phyloP scores from a whole-genome alignment of 2,888 invertebrate genomes.

The Heliconius ethilla region DNA sequence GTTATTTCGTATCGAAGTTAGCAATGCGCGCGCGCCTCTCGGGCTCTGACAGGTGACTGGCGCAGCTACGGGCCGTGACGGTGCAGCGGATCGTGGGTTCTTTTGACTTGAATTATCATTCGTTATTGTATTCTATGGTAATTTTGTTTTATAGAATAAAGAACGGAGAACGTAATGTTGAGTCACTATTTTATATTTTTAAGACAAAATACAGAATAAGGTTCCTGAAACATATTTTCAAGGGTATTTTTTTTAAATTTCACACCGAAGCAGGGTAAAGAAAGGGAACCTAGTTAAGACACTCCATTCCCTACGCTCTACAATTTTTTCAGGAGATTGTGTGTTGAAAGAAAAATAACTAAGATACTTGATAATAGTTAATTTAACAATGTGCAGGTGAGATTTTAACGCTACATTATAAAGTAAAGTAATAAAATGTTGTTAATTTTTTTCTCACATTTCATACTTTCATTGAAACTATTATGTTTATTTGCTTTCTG shows the following conservation, averaged over 20 bases:
- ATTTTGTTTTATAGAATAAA: conserved; percentile 17
- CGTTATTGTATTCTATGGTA: conserved; percentile 38
- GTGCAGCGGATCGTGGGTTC: conserved; percentile 64
- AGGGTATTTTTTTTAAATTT: no score
- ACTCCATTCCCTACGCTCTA: no score
- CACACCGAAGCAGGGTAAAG: no score
- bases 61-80: conserved; percentile 61
- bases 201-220: no score
- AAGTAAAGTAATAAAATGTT: background rate
- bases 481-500: background rate
- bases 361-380: background rate
- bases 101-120: conserved; percentile 43
- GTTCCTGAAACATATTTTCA: background rate
- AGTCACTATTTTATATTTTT: background rate
- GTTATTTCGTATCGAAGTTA: conserved; percentile 58
- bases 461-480: background rate
- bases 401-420: background rate
- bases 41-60: conserved; percentile 78
- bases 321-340: no score
- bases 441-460: background rate
- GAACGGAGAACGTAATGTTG: background rate
- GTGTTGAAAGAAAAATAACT: background rate
- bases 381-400: background rate
- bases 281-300: background rate
- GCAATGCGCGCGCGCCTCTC: conserved; percentile 68